Conservation (phyloP, 2,888 invertebrate species). For the Diploptera punctata region DNA sequence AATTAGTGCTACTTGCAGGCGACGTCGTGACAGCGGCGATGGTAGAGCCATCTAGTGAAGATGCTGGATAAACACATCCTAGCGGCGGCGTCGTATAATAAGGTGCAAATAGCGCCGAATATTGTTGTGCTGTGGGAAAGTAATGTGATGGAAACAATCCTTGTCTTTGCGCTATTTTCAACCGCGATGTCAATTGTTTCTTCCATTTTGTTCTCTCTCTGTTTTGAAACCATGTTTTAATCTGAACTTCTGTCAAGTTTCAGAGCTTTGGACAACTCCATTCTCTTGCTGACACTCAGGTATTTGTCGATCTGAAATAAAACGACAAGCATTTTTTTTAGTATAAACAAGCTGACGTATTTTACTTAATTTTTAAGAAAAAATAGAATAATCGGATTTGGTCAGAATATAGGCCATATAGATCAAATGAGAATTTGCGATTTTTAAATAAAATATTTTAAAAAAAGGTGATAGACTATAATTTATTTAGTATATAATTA, state of each 20-base stretch:
- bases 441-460: too few species aligned
- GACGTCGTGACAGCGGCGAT: constrained; percentile 41
- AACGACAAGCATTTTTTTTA: not conserved
- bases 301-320: constrained; percentile 84
- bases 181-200: constrained; percentile 89
- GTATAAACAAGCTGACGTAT: too few species aligned
- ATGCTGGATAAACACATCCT: constrained; percentile 65
- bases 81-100: constrained; percentile 68
- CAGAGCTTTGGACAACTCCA: constrained; percentile 89
- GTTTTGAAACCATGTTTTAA: constrained; percentile 97
- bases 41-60: constrained; percentile 56
- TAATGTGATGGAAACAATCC: constrained; percentile 69
- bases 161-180: constrained; percentile 89
- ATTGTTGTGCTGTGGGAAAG: constrained; percentile 56
- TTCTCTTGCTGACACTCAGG: constrained; percentile 92
- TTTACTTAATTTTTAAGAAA: too few species aligned
- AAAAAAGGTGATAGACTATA: too few species aligned
- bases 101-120: constrained; percentile 65
- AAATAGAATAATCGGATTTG: too few species aligned
- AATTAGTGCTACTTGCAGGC: constrained; percentile 5
- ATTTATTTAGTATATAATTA: too few species aligned
- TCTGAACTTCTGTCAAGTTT: constrained; percentile 93
- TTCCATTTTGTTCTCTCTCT: constrained; percentile 97
- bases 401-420: too few species aligned
- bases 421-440: too few species aligned